These are phyloP conservation scores for Kradibia gibbosae DNA, from an alignment of 1,140 invertebrate genomes.

Conservation along the genomic window DNA sequence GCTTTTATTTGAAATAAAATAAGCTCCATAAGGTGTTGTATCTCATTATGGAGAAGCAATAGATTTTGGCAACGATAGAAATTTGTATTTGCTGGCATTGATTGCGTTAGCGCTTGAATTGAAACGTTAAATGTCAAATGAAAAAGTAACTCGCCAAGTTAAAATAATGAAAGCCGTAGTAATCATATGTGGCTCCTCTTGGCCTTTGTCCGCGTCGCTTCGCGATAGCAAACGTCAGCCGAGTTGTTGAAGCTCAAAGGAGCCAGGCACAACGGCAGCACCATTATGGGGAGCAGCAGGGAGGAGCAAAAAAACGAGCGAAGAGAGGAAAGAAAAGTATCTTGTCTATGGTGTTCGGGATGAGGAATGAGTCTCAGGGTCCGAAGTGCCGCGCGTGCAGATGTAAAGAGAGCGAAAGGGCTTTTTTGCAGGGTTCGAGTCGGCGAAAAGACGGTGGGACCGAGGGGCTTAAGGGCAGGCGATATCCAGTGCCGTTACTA, in stretches of 20 bases:
- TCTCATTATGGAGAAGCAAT: too few relatives aligned
- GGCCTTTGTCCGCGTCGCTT: too few relatives aligned
- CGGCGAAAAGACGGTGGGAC: not conserved
- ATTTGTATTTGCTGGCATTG: too few relatives aligned
- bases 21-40: too few relatives aligned
- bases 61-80: too few relatives aligned
- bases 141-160: too few relatives aligned
- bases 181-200: too few relatives aligned
- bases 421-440: slow-evolving; percentile 56
- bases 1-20: too few relatives aligned
- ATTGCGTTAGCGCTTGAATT: too few relatives aligned
- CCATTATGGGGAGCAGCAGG: not conserved
- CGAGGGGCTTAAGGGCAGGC: not conserved
- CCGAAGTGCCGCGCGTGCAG: slow-evolving; percentile 51
- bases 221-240: slow-evolving; percentile 44
- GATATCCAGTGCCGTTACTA: slow-evolving; percentile 51
- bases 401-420: slow-evolving; percentile 55
- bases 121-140: too few relatives aligned
- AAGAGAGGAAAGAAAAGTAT: slow-evolving; percentile 29
- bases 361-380: slow-evolving; percentile 31
- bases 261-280: not conserved
- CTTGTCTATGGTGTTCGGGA: slow-evolving; percentile 13
- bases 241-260: slow-evolving; percentile 24
- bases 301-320: slow-evolving; percentile 31
- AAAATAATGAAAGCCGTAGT: too few relatives aligned